Evolutionary conservation across 2,888 invertebrate species (phyloP).

Genomic region (Parnassius orleans): DNA sequence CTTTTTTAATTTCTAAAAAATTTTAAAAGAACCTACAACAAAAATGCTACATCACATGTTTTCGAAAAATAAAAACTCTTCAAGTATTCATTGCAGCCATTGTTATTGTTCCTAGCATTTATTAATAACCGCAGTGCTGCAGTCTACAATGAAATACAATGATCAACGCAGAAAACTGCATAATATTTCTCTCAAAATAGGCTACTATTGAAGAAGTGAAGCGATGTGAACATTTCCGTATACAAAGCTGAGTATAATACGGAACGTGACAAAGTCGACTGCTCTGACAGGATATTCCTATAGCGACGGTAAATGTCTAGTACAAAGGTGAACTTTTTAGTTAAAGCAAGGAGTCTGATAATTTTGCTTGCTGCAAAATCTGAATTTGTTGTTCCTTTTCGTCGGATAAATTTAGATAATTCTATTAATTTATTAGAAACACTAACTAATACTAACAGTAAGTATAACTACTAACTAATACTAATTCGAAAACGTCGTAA

Average conservation of each 20-base stretch:
- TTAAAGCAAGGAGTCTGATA: conserved; percentile 7
- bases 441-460: too few species aligned
- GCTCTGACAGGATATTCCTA: conserved; percentile 31
- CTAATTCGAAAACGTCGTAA: too few species aligned
- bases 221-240: conserved; percentile 29
- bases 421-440: too few species aligned
- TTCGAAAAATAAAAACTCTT: not conserved
- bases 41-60: too few species aligned
- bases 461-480: too few species aligned
- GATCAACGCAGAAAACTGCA: conserved; percentile 26
- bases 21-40: too few species aligned
- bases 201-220: conserved; percentile 28
- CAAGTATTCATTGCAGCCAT: conserved; percentile 1
- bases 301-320: conserved; percentile 25
- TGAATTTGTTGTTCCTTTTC: too few species aligned
- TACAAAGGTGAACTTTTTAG: conserved; percentile 22
- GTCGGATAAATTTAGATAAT: too few species aligned
- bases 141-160: conserved; percentile 17
- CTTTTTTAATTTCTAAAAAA: too few species aligned
- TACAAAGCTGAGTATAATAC: conserved; percentile 31
- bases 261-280: conserved; percentile 30
- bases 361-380: conserved; percentile 12
- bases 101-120: conserved; percentile 12
- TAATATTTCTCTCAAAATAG: conserved; percentile 27
- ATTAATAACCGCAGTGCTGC: conserved; percentile 3